Base-by-base conservation (phyloP, 2,888 invertebrate genomes). In the Crioceris asparagi region DNA sequence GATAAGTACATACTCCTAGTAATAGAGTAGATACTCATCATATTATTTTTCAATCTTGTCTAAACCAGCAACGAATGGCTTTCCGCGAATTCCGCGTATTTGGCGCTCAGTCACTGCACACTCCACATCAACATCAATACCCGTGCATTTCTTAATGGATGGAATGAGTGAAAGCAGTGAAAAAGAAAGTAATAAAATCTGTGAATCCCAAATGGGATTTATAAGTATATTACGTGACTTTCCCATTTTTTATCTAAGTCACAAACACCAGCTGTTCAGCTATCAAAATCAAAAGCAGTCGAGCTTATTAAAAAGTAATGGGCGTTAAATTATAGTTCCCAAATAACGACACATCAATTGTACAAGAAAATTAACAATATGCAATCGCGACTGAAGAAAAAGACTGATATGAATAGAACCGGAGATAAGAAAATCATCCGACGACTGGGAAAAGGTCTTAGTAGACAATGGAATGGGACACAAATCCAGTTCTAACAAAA, bases 331-430 rank as follows among this genome's bases (percentile, higher is more conserved):
- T 33, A 21, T 23, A 34, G 41, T 31, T 41, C 32, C 29, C 37
- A 38, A 41, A 38, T 38, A 38, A 35, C 37, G 32, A 32, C 37
- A 37, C 37, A 18, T 38, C 37, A 41, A 37, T 17, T 41, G n/a
- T 35, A 37, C 34, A 42, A 39, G 21, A 33, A 42, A 39, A 39
- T 42, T 30, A 39, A 41, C 23, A 41, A 41, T 29, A 35, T 41
- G 36, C 38, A 41, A 36, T 36, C 32, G 10, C n/a, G 21, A 21
- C 21, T 21, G 7, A 21, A 21, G 6, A 21, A 21, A 21, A 21
- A 40, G 30, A 38, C 35, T 35, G 41, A 39, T 32, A 31, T 41
- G 17, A 41, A 39, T 29, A 35, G 36, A 35, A 41, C 41, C 29
- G 39, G 29, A 35, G 10, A 21, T 21, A 21, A 21, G 21, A 41